Conservation (phyloP, 2,797 vertebrate species). For the Acanthornis magna region DNA sequence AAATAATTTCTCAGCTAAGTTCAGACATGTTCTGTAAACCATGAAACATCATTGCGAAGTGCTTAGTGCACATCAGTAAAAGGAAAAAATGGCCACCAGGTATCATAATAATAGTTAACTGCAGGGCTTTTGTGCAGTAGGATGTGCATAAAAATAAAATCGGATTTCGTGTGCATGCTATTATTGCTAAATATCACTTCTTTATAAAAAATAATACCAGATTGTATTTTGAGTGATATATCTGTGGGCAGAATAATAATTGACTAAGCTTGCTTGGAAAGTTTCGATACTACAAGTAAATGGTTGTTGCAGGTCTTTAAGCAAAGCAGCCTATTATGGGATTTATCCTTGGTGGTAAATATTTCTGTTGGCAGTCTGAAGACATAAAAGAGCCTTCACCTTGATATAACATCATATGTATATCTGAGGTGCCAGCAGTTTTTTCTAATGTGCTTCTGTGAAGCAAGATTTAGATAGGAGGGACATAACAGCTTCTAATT, state of each 20-base stretch:
- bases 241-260: slow-evolving; percentile 50
- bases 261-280: neutral
- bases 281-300: slow-evolving; percentile 34
- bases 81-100: slow-evolving; percentile 3
- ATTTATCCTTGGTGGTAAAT: slow-evolving; percentile 64
- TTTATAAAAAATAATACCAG: slow-evolving; percentile 48
- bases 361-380: slow-evolving; percentile 44
- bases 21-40: slow-evolving; percentile 66
- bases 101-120: slow-evolving; percentile 49
- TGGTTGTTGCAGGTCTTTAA: slow-evolving; percentile 14
- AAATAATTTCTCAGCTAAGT: slow-evolving; percentile 68
- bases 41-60: slow-evolving; percentile 59
- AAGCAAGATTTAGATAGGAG: slow-evolving; percentile 36
- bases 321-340: slow-evolving; percentile 11
- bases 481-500: slow-evolving; percentile 31
- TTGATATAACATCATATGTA: slow-evolving; percentile 34
- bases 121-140: neutral
- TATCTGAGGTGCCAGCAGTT: slow-evolving; percentile 39
- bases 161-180: slow-evolving; percentile 1
- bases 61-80: slow-evolving; percentile 39
- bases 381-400: slow-evolving; percentile 48
- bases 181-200: slow-evolving; percentile 57
- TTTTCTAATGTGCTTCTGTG: slow-evolving; percentile 31
- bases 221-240: slow-evolving; percentile 19
- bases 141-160: slow-evolving; percentile 59